Conservation (phyloP, 2,797 vertebrate species). For the Lemur catta region DNA sequence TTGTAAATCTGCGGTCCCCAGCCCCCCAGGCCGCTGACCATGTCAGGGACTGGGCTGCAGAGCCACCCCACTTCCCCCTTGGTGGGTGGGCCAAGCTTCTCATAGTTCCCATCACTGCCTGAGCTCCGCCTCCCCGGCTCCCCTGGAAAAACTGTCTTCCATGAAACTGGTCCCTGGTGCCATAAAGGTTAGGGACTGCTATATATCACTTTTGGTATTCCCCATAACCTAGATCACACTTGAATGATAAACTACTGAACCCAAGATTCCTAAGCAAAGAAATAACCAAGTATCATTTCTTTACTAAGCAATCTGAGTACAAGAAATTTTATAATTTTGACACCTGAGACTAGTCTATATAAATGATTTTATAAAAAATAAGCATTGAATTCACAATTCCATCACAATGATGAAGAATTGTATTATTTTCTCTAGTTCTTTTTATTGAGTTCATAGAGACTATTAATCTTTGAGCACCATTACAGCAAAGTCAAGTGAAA, state of each 20-base stretch:
- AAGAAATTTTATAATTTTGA: not conserved
- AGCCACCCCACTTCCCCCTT: too few species aligned
- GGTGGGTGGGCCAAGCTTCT: too few species aligned
- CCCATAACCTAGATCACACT: not conserved
- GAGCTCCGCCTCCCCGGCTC: too few species aligned
- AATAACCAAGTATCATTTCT: not conserved
- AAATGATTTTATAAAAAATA: not conserved
- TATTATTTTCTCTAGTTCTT: not conserved
- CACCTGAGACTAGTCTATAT: not conserved
- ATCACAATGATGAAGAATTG: not conserved
- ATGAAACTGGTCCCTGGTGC: too few species aligned
- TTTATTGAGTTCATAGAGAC: slow-evolving; percentile 13
- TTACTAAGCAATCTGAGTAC: slow-evolving; percentile 8
- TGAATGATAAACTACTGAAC: not conserved
- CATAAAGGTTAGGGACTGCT: too few species aligned
- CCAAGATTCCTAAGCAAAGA: not conserved
- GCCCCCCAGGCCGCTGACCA: too few species aligned
- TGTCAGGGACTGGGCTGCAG: too few species aligned
- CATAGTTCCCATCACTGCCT: too few species aligned
- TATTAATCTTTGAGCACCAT: not conserved
- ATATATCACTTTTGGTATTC: not conserved
- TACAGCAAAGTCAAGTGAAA: slow-evolving; percentile 33
- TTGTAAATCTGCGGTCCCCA: not conserved
- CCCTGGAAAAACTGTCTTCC: too few species aligned
- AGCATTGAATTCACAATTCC: slow-evolving; percentile 10